Evolutionary conservation across 2,797 vertebrate genomes (phyloP), one percentile per base, ranked within the genome.

Genomic region (Danio jaintianensis): DNA sequence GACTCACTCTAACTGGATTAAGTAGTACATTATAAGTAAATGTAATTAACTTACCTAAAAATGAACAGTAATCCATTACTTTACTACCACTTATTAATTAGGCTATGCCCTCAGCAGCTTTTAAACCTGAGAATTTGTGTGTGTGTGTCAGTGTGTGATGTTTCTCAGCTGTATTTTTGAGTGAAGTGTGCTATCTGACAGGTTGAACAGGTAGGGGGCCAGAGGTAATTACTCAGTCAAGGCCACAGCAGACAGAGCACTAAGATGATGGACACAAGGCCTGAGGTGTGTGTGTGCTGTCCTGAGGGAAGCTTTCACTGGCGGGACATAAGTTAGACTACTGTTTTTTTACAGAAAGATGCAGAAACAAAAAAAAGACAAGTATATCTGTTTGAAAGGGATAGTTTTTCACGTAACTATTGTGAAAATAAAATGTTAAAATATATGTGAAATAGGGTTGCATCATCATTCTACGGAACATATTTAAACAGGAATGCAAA

Each of bases 131-230:
- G 53, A 29, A 18, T n/a, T 40, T 53, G 5, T 38, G 20, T 8
- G 20, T 61, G 3, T 15, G n/a, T 18, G 18, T 68, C 52, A 13
- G 38, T 50, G 22, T 63, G 36, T 82, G 40, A 73, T 13, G 55
- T 16, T 55, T 56, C 42, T 69, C 58, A 70, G 61, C 13, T 66
- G 83, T 81, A 83, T 85, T 93, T 91, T 91, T 91, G 89, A 89
- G 82, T 91, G 87, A 92, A 83, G 86, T 87, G 87, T 89, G 85
- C 82, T 83, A 81, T 75, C 85, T 90, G 90, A 92, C 86, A 90
- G 83, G 82, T 82, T 85, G 88, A 90, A 87, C 86, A 91, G 91
- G 90, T 90, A 87, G 88, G 75, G 69, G 78, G 76, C 75, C 67
- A n/a, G 75, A 80, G 62, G 77, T 82, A 75, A 83, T 84, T 79